These are phyloP conservation scores for Cyclina sinensis DNA, from an alignment of 1,140 invertebrate genomes.

Conservation along the genomic window DNA sequence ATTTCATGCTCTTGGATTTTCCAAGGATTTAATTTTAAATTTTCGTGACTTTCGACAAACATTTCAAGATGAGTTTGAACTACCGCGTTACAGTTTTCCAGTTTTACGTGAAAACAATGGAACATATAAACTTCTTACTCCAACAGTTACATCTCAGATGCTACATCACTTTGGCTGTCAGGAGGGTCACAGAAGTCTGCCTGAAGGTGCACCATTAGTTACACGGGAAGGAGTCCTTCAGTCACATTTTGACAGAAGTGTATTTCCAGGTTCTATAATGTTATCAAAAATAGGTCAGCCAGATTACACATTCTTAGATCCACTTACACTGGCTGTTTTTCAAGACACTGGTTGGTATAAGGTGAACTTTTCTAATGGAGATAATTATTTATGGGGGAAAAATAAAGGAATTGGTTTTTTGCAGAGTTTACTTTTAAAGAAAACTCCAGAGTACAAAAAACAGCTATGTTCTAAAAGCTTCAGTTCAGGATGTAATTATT, in stretches of 20 bases:
- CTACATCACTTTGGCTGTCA: constrained; percentile 75
- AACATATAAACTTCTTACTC: constrained; percentile 69
- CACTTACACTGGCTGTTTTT: constrained; percentile 82
- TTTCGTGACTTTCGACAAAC: constrained; percentile 72
- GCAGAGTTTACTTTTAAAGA: not conserved
- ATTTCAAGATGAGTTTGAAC: constrained; percentile 17
- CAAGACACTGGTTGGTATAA: constrained; percentile 84
- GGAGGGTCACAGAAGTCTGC: constrained; percentile 20
- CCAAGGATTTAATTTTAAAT: constrained; percentile 74
- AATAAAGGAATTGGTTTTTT: constrained; percentile 69
- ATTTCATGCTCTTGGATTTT: constrained; percentile 82
- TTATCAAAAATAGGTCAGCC: constrained; percentile 74
- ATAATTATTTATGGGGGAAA: constrained; percentile 81
- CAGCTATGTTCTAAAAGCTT: not conserved
- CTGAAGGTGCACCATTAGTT: constrained; percentile 72
- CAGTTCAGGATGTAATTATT: constrained; percentile 33
- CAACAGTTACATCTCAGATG: constrained; percentile 68
- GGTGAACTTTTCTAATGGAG: constrained; percentile 79
- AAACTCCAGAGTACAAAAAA: not conserved
- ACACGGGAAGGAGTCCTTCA: constrained; percentile 58
- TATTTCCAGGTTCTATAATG: constrained; percentile 82
- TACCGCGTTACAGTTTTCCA: constrained; percentile 42
- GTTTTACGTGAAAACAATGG: constrained; percentile 65
- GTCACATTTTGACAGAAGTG: constrained; percentile 80
- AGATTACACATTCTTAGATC: constrained; percentile 78